These are phyloP conservation scores for Lemur catta DNA, from an alignment of 2,797 vertebrate species.

Conservation along the genomic window DNA sequence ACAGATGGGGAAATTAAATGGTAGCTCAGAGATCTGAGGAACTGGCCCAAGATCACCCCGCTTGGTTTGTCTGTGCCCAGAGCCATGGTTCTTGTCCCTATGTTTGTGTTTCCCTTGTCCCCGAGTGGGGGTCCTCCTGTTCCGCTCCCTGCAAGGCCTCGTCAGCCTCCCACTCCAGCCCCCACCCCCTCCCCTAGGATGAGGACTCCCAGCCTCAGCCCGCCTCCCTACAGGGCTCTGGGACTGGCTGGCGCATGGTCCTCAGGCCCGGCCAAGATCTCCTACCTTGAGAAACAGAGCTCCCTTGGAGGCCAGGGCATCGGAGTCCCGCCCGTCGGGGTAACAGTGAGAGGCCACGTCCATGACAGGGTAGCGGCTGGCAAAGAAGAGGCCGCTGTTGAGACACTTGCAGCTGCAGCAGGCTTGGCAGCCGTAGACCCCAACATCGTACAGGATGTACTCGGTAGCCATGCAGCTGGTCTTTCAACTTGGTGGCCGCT, in stretches of 20 bases:
- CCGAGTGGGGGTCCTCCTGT: background rate
- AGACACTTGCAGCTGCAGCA: conserved; percentile 96
- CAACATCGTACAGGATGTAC: conserved; percentile 94
- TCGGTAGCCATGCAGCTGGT: conserved; percentile 95
- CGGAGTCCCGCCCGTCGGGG: conserved; percentile 92
- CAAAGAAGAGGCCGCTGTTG: conserved; percentile 96
- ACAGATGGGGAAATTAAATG: background rate
- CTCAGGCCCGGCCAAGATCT: background rate
- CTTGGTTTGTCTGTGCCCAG: background rate
- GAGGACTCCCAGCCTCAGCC: background rate
- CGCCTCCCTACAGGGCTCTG: background rate
- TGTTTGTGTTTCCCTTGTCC: background rate
- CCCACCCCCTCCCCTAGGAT: fast-evolving
- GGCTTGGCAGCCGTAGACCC: conserved; percentile 92
- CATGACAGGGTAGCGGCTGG: conserved; percentile 97
- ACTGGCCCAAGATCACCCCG: background rate
- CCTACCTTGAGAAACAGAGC: conserved; percentile 97
- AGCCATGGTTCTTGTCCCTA: background rate
- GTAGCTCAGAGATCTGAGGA: background rate
- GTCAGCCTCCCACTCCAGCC: background rate
- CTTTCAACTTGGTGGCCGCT: conserved; percentile 91
- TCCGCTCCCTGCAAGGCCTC: background rate
- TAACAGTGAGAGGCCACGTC: conserved; percentile 96
- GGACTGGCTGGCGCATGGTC: background rate
- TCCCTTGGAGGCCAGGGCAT: conserved; percentile 95